phyloP scores from a whole-genome alignment of 2,113 vertebrate genomes.

The Suncus etruscus region DNA sequence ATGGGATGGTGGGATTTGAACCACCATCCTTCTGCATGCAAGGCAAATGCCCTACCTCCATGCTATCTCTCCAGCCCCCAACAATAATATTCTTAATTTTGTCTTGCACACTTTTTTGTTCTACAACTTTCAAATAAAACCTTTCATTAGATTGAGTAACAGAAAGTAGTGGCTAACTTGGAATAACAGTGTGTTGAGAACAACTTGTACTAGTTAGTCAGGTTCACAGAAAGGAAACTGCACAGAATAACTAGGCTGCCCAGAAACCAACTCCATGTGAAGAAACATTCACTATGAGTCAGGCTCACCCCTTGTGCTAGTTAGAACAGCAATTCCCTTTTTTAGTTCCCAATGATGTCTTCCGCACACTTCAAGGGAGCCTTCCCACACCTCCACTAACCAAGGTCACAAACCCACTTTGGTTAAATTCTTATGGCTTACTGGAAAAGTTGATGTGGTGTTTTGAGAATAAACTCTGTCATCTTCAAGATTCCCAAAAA shows the following conservation, averaged over 20 bases:
- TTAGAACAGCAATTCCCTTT: slow-evolving; percentile 33
- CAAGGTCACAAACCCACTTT: slow-evolving; percentile 72
- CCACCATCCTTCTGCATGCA: too few species aligned
- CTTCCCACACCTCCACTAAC: slow-evolving; percentile 60
- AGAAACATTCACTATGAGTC: slow-evolving; percentile 4
- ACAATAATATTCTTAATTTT: neutral
- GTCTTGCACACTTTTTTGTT: neutral
- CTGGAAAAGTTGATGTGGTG: slow-evolving; percentile 80
- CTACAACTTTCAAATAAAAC: slow-evolving; percentile 24
- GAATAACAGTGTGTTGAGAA: neutral
- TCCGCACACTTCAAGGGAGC: slow-evolving; percentile 35
- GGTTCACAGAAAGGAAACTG: slow-evolving; percentile 35
- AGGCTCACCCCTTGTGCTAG: neutral
- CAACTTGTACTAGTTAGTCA: slow-evolving; percentile 40
- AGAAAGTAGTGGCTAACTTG: neutral
- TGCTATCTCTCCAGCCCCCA: too few species aligned
- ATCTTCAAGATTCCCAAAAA: slow-evolving; percentile 80
- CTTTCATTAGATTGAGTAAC: neutral
- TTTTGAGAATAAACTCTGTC: slow-evolving; percentile 78
- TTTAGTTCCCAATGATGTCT: slow-evolving; percentile 30
- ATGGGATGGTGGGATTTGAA: too few species aligned
- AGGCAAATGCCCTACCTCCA: too few species aligned
- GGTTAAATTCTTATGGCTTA: slow-evolving; percentile 80
- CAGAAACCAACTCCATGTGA: slow-evolving; percentile 36
- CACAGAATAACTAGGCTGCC: neutral